Evolutionary conservation across 2,113 vertebrate genomes (phyloP).

Genomic region (Andinoacara biseriatus): DNA sequence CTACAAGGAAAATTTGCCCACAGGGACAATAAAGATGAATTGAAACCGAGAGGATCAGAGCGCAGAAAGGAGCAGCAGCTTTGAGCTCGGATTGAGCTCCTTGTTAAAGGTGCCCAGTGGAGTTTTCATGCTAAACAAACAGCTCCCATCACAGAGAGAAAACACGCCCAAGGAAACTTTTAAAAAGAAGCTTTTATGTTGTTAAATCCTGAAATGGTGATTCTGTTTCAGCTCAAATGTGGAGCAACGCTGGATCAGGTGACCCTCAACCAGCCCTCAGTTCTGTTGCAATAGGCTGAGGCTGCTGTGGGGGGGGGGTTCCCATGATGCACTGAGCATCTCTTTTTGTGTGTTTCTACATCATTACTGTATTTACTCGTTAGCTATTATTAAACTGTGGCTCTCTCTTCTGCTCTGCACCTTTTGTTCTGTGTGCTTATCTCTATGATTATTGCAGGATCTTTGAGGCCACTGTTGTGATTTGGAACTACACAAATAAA

Average conservation of each 20-base stretch:
- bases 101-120: constrained; percentile 25
- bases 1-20: constrained; percentile 29
- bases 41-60: constrained; percentile 26
- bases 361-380: not conserved
- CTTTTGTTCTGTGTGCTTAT: no score
- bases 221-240: not conserved
- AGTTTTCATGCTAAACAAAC: not conserved
- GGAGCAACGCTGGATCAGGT: not conserved
- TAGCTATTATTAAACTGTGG: not conserved
- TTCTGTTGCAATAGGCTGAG: not conserved
- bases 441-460: no score
- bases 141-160: not conserved
- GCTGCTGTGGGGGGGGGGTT: no score
- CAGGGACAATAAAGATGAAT: constrained; percentile 33
- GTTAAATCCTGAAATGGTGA: not conserved
- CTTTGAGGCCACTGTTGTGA: no score
- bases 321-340: no score
- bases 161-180: not conserved
- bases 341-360: not conserved
- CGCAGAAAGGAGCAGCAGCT: not conserved
- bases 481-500: no score
- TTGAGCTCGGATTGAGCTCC: not conserved
- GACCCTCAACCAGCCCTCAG: not conserved
- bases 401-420: no score
- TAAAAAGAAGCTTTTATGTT: not conserved